phyloP scores from a whole-genome alignment of 37 sponge, comb jelly and placozoan genomes.

The Mnemiopsis leidyi region DNA sequence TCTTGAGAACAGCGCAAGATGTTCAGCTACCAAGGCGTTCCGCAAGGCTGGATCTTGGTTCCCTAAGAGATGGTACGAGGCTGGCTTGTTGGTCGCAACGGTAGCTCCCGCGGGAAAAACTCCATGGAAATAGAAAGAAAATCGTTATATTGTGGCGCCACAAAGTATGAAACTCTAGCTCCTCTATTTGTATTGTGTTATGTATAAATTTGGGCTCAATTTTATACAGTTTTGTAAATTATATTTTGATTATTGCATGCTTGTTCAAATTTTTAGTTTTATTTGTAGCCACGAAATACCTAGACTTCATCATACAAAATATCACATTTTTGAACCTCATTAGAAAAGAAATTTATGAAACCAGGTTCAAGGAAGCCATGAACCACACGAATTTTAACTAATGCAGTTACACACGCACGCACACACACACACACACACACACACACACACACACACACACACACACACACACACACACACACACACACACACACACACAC shows the following conservation, averaged over 20 bases:
- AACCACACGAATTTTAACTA: no score
- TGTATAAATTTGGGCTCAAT: constrained; percentile 66
- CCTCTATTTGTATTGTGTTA: constrained; percentile 11
- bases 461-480: no score
- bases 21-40: background rate
- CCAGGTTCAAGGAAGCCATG: no score
- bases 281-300: no score
- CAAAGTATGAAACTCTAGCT: constrained; percentile 53
- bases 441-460: no score
- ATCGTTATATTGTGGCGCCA: constrained; percentile 64
- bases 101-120: background rate
- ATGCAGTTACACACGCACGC: no score
- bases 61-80: background rate
- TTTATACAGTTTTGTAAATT: constrained; percentile 67
- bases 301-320: no score
- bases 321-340: no score
- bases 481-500: no score
- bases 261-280: background rate
- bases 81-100: background rate
- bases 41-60: background rate
- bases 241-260: constrained; percentile 65
- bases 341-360: no score
- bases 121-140: constrained; percentile 45
- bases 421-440: no score
- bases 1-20: background rate